Base-by-base conservation (phyloP, 2,797 vertebrate species). In the Gymnoscopelus braueri region DNA sequence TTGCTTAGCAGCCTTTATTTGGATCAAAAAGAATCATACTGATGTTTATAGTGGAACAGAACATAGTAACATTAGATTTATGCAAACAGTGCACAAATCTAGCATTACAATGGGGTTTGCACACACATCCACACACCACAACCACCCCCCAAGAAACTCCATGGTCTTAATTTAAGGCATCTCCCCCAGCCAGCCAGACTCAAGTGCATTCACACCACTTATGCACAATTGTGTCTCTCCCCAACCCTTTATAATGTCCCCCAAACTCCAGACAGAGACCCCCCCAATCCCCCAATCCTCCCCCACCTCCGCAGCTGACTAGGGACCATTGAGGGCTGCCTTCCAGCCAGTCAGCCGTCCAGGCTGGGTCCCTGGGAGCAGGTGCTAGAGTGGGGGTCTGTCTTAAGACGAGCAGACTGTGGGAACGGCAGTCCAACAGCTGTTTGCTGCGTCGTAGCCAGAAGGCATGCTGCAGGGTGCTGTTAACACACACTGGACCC, bases 391-490 rank as follows among this genome's bases (percentile, higher is more conserved):
- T 82, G 85, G 82, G 73, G 84, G 81, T 74, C 77, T 83, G 39
- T 44, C 39, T 75, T 79, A 82, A 88, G 61, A 51, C 48, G 51
- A 23, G 49, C 61, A 65, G 85, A 84, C 80, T 88, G 89, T 90
- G 91, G 88, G 91, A 91, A 89, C 84, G 80, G 74, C 63, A 68
- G 69, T 58, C 77, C 75, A 88, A 84, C 92, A 93, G 92, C 91
- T 93, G 91, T 86, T 89, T 84, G 72, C 72, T 78, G 65, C 83
- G 39, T 89, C 74, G 72, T 70, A 67, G 82, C 85, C 90, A 89
- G 85, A 88, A 81, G 87, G 88, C 77, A 71, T 75, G 75, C 87
- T 81, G 79, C 26, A 67, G 82, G 82, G 77, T 63, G 72, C 70
- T 80, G 63, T 72, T 82, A 69, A 80, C 81, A 84, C 70, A 77